Base-by-base conservation (phyloP, 2,888 invertebrate genomes). In the Melangyna quadrimaculata region DNA sequence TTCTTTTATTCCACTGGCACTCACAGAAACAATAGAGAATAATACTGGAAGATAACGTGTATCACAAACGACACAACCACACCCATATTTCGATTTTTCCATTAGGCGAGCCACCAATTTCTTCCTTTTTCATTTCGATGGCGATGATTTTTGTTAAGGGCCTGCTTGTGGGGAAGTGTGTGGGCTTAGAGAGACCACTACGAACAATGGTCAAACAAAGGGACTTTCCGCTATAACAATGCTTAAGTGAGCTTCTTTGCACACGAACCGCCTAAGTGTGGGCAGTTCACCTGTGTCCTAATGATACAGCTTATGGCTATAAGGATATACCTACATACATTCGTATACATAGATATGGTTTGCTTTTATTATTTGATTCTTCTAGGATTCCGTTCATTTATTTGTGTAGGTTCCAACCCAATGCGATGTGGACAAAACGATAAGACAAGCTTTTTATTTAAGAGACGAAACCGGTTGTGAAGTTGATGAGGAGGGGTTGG, bases 71-170 rank as follows among this genome's bases (percentile, higher is more conserved):
- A 40, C 73, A 74, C 65, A 74, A 72, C 84, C 80, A 72, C 84
- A 84, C 84, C 84, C 75, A 80, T 84, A 67, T 84, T 74, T 84
- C 74, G 79, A 84, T 84, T 79, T 83, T 84, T 79, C 83, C 67
- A 79, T 84, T 84, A 71, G 71, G 79, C 59, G 65, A 79, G 72
- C 27, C 45, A 67, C 67, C 6, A 29, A 32, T 29, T 65, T 65
- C 22, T 27, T 29, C 4, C n/a, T 10, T 29, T 48, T 45, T 43
- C 9, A 17, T 40, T 12, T 29, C 8, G 51, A 67, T 67, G 51
- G 51, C 67, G 51, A 22, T 51, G 32, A 51, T 43, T 24, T 43
- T 27, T 29, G 29, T 55, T 14, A 8, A 57, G 29, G 35, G 14
- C 7, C 22, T 35, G 22, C 27, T 51, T 51, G 24, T 24, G 14